phyloP scores from a whole-genome alignment of 2,888 invertebrate species.

The Drosophila nr. perissopoda region DNA sequence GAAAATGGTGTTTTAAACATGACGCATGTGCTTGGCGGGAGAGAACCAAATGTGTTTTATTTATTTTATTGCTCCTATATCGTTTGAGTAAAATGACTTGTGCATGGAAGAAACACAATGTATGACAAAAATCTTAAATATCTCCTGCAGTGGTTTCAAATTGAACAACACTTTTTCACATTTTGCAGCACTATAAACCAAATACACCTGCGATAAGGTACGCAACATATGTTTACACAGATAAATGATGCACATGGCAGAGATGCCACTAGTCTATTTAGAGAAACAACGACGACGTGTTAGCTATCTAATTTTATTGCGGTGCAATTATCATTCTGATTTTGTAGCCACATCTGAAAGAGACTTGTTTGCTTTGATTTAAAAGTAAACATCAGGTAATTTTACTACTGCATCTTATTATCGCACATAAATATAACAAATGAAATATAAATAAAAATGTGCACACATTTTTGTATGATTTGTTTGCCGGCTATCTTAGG shows the following conservation, averaged over 20 bases:
- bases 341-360: conserved; percentile 1
- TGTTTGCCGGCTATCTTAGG: not conserved
- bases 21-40: not conserved
- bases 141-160: not conserved
- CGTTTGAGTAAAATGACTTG: not conserved
- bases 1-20: not conserved
- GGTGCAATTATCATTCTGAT: not conserved
- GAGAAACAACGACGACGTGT: conserved; percentile 6
- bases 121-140: not conserved
- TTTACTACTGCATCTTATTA: not conserved
- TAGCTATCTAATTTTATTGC: conserved; percentile 4
- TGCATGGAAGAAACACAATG: not conserved
- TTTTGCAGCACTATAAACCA: conserved; percentile 37
- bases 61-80: not conserved
- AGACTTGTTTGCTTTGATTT: not conserved
- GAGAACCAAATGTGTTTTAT: not conserved
- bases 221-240: not conserved
- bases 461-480: not conserved
- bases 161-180: conserved; percentile 19
- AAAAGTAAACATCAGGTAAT: not conserved
- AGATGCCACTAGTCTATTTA: conserved; percentile 21
- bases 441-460: not conserved
- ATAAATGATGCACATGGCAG: not conserved
- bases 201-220: not conserved
- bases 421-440: not conserved